phyloP scores from a whole-genome alignment of 2,113 vertebrate species.

The Xiphophorus maculatus region DNA sequence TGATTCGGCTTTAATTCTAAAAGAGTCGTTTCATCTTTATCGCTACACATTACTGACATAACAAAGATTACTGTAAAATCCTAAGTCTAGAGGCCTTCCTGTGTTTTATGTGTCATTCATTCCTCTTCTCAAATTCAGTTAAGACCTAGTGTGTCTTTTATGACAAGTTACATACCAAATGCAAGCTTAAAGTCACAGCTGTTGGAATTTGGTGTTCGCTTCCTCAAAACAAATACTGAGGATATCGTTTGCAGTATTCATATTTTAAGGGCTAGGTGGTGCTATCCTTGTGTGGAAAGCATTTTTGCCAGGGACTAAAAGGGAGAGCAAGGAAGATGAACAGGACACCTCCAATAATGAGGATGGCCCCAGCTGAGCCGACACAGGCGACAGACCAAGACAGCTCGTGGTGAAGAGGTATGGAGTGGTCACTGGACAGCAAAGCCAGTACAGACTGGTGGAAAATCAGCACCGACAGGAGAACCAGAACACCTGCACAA shows the following conservation, averaged over 20 bases:
- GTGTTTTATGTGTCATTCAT: not conserved
- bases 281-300: constrained; percentile 72
- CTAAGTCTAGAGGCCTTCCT: constrained; percentile 12
- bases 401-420: constrained; percentile 83
- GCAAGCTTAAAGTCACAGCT: constrained; percentile 33
- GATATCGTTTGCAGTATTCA: constrained; percentile 7
- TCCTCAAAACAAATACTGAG: constrained; percentile 31
- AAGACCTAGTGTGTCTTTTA: constrained; percentile 55
- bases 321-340: constrained; percentile 85
- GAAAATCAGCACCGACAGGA: constrained; percentile 85
- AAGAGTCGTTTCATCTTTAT: constrained; percentile 20
- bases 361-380: constrained; percentile 79
- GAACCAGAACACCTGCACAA: constrained; percentile 84
- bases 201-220: constrained; percentile 21
- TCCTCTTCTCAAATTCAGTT: constrained; percentile 37
- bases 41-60: constrained; percentile 20
- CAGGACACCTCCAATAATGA: constrained; percentile 82
- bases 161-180: constrained; percentile 35
- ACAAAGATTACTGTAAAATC: constrained; percentile 2
- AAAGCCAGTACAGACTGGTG: constrained; percentile 85
- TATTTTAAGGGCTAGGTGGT: constrained; percentile 64
- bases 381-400: constrained; percentile 89
- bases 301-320: constrained; percentile 79
- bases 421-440: constrained; percentile 76
- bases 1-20: constrained; percentile 23